Percentiles rank a stretch among this genome's conserved stretches.
These are phyloP conservation scores for Psammodynastes pulverulentus DNA, from an alignment of 2,113 vertebrate genomes.

Conservation along the genomic window DNA sequence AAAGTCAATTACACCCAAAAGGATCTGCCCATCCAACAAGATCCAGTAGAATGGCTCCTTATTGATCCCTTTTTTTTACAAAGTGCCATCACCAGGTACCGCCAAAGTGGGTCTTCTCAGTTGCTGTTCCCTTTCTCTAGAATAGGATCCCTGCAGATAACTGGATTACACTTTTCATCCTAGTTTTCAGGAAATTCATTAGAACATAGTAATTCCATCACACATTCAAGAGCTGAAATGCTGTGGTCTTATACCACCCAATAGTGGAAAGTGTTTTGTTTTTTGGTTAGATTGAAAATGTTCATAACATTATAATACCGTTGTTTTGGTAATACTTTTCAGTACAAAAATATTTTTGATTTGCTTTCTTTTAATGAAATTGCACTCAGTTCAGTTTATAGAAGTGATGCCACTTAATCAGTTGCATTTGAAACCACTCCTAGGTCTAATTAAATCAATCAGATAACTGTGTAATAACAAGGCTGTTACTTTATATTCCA, in stretches of 20 bases:
- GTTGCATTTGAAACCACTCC: not conserved
- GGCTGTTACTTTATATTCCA: not conserved
- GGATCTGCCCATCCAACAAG: not conserved
- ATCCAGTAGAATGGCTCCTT: not conserved
- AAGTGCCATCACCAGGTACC: not conserved
- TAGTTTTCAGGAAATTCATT: not conserved
- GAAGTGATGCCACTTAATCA: not conserved
- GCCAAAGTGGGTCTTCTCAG: not conserved
- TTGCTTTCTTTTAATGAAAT: not conserved
- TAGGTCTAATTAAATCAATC: not conserved
- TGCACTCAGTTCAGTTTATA: not conserved
- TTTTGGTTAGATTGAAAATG: not conserved
- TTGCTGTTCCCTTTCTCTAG: not conserved
- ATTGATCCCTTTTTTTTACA: not conserved
- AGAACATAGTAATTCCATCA: not conserved
- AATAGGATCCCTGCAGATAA: not conserved
- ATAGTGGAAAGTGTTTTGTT: not conserved
- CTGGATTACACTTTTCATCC: not conserved
- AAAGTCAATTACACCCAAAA: not conserved
- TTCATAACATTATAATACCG: not conserved
- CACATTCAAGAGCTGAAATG: not conserved
- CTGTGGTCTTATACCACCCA: not conserved
- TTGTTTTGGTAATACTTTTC: not conserved
- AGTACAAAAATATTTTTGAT: not conserved
- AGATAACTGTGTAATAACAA: not conserved